phyloP scores from a whole-genome alignment of 2,888 invertebrate species.

The Chloromyia formosa region DNA sequence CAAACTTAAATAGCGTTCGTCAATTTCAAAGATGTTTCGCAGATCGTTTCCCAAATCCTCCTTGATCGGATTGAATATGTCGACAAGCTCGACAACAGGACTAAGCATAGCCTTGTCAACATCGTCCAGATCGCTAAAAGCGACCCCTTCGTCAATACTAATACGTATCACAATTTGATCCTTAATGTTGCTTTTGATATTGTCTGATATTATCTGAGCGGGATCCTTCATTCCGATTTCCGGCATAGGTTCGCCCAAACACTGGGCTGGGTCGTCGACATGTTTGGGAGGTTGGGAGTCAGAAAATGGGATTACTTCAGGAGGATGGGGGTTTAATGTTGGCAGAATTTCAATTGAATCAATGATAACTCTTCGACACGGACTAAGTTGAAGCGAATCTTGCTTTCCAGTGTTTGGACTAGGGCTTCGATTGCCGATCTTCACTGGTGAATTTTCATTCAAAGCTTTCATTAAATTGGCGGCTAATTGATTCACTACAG shows the following conservation, averaged over 20 bases:
- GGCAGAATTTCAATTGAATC: constrained; percentile 5
- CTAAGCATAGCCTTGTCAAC: constrained; percentile 55
- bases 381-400: background rate
- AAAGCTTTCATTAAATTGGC: constrained; percentile 15
- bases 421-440: background rate
- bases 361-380: background rate
- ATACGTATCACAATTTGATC: constrained; percentile 46
- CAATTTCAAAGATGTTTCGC: constrained; percentile 49
- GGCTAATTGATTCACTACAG: background rate
- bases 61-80: constrained; percentile 54
- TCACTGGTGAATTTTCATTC: constrained; percentile 9
- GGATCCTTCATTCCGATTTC: constrained; percentile 9
- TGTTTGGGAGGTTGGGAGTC: too few species aligned
- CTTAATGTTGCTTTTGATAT: constrained; percentile 21
- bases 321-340: background rate
- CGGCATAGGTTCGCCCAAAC: background rate
- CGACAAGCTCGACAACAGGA: constrained; percentile 55
- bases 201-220: constrained; percentile 20
- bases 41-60: constrained; percentile 53
- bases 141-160: constrained; percentile 57
- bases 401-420: background rate
- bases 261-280: background rate
- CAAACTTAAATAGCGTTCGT: constrained; percentile 40
- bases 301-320: background rate
- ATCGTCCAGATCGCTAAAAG: constrained; percentile 59